phyloP scores from a whole-genome alignment of 2,797 vertebrate genomes.

The Sebastes wilsoni region DNA sequence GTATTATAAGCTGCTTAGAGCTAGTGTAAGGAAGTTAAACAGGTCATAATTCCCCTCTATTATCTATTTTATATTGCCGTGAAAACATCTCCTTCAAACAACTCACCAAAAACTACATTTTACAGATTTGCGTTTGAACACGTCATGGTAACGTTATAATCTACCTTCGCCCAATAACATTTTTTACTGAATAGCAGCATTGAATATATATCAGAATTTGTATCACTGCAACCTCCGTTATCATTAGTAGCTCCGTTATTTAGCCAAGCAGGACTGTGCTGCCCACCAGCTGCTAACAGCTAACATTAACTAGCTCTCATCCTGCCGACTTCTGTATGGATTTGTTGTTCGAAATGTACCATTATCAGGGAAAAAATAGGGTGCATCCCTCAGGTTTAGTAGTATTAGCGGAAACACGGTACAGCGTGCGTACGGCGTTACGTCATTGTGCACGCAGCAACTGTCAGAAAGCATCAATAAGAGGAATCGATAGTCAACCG shows the following conservation, averaged over 20 bases:
- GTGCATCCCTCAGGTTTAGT: too few relatives aligned
- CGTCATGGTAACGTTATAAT: neutral
- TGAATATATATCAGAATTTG: neutral
- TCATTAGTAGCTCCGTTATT: neutral
- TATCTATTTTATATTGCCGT: neutral
- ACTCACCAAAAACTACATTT: too few relatives aligned
- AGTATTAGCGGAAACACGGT: too few relatives aligned
- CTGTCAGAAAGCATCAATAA: neutral
- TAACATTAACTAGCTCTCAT: too few relatives aligned
- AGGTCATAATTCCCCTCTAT: neutral
- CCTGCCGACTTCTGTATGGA: too few relatives aligned
- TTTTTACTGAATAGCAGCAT: neutral
- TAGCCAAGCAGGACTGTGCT: too few relatives aligned
- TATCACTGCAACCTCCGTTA: neutral
- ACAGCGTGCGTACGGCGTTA: too few relatives aligned
- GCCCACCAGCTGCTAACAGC: too few relatives aligned
- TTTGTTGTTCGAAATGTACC: too few relatives aligned
- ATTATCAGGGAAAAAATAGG: too few relatives aligned
- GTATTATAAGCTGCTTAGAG: neutral
- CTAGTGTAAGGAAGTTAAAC: neutral
- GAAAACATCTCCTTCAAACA: too few relatives aligned
- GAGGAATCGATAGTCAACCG: neutral
- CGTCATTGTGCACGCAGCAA: neutral
- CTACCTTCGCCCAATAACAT: accelerated
- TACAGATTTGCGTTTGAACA: neutral